Percentiles rank a stretch among this genome's conserved stretches.
These are phyloP conservation scores for Yasuhikotakia modesta DNA, from an alignment of 2,797 vertebrate genomes.

Conservation along the genomic window DNA sequence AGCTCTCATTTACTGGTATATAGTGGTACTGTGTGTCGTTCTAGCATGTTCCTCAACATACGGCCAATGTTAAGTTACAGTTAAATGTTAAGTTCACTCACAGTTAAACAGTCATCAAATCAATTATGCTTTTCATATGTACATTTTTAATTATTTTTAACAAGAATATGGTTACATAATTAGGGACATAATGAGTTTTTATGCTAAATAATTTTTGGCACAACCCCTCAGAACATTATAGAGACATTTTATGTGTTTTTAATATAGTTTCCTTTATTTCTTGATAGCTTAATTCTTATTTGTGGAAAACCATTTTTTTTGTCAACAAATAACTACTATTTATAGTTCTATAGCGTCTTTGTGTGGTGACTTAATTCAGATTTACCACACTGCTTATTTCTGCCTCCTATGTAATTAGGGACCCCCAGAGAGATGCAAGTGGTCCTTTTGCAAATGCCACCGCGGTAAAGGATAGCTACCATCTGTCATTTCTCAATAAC, in stretches of 20 bases:
- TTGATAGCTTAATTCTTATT: slow-evolving; percentile 18
- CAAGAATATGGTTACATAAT: too few species aligned
- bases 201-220: too few species aligned
- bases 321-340: slow-evolving; percentile 28
- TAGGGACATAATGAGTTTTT: too few species aligned
- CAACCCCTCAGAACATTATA: too few species aligned
- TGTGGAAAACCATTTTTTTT: not conserved
- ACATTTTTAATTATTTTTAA: not conserved
- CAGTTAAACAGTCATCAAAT: not conserved
- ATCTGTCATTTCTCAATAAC: slow-evolving; percentile 58
- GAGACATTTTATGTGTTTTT: too few species aligned
- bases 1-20: too few species aligned
- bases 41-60: not conserved
- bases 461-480: slow-evolving; percentile 54
- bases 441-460: slow-evolving; percentile 51
- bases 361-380: slow-evolving; percentile 43
- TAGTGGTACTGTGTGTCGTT: not conserved
- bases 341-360: slow-evolving; percentile 36
- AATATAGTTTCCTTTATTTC: too few species aligned
- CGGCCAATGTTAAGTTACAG: not conserved
- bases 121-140: not conserved
- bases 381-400: slow-evolving; percentile 57
- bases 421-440: slow-evolving; percentile 53
- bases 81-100: too few species aligned
- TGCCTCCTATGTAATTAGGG: slow-evolving; percentile 57